A percentile compares a stretch with the other conserved stretches of the same genome.
phyloP scores from a whole-genome alignment of 2,888 invertebrate species.

The Orthosia gracilis region DNA sequence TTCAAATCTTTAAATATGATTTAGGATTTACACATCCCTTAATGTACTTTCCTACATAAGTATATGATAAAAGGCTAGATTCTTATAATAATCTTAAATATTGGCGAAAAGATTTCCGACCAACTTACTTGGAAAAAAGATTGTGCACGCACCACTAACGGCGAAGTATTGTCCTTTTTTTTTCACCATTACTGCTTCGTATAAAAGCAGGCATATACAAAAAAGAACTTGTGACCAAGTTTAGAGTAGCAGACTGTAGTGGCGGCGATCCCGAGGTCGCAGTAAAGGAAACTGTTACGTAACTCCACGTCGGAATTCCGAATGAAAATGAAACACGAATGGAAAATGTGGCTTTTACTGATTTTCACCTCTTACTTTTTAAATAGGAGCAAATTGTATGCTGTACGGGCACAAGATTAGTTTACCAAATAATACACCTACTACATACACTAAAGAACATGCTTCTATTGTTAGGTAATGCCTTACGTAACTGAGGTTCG shows the following conservation, averaged over 20 bases:
- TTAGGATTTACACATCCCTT: neutral
- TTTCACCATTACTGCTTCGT: slow-evolving; percentile 35
- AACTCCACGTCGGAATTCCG: slow-evolving; percentile 54
- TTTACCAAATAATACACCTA: neutral
- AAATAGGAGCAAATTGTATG: slow-evolving; percentile 32
- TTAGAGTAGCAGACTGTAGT: slow-evolving; percentile 41
- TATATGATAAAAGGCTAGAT: neutral
- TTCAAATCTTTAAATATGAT: neutral
- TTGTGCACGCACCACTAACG: neutral
- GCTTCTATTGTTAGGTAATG: slow-evolving; percentile 1
- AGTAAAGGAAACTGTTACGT: slow-evolving; percentile 62
- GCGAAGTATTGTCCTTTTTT: slow-evolving; percentile 27
- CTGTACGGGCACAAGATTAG: neutral
- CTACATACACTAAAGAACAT: neutral
- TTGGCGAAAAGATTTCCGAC: neutral
- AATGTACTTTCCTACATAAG: neutral
- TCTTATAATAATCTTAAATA: neutral
- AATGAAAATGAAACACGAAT: slow-evolving; percentile 65
- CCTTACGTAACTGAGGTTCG: slow-evolving; percentile 27
- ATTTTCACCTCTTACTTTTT: slow-evolving; percentile 36
- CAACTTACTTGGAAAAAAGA: neutral
- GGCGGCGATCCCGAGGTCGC: slow-evolving; percentile 40
- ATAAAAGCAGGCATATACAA: slow-evolving; percentile 56
- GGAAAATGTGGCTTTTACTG: slow-evolving; percentile 49
- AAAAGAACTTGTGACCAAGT: slow-evolving; percentile 52